Evolutionary conservation across 2,797 vertebrate species (phyloP).

Genomic region (Apogon hyalosoma): DNA sequence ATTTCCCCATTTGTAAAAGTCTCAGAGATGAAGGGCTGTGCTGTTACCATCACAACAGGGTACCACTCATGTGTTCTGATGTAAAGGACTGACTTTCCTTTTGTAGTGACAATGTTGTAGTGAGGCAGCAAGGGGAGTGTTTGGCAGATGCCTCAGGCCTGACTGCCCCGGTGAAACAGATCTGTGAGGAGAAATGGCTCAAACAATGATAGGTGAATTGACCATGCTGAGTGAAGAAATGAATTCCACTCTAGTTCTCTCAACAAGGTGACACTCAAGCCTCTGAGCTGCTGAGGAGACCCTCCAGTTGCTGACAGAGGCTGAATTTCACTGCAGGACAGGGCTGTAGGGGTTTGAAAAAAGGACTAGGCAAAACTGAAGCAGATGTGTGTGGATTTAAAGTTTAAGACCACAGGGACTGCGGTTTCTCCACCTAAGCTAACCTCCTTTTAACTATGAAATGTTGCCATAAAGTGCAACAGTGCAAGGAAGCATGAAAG

Average conservation of each 20-base stretch:
- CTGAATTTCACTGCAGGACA: conserved; percentile 21
- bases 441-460: conserved; percentile 43
- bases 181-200: conserved; percentile 58
- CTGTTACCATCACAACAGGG: conserved; percentile 54
- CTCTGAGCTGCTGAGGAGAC: conserved; percentile 5
- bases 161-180: conserved; percentile 67
- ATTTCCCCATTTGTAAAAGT: conserved; percentile 39
- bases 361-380: conserved; percentile 42
- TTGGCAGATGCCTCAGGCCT: conserved; percentile 67
- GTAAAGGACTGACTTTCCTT: conserved; percentile 40
- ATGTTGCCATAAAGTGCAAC: conserved; percentile 59
- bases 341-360: conserved; percentile 10
- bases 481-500: conserved; percentile 64
- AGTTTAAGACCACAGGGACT: conserved; percentile 15
- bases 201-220: conserved; percentile 61
- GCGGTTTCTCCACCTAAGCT: conserved; percentile 11
- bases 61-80: conserved; percentile 56
- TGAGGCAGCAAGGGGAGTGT: conserved; percentile 50
- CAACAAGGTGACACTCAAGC: conserved; percentile 33
- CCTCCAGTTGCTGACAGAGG: conserved; percentile 24
- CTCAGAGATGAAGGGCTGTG: conserved; percentile 48
- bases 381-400: conserved; percentile 50
- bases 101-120: conserved; percentile 64
- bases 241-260: conserved; percentile 64
- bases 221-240: conserved; percentile 57